A percentile compares a stretch with the other conserved stretches of the same genome.
Evolutionary conservation across 37 sponge, comb jelly and placozoan species (phyloP).

Genomic region (Tethya wilhelma): DNA sequence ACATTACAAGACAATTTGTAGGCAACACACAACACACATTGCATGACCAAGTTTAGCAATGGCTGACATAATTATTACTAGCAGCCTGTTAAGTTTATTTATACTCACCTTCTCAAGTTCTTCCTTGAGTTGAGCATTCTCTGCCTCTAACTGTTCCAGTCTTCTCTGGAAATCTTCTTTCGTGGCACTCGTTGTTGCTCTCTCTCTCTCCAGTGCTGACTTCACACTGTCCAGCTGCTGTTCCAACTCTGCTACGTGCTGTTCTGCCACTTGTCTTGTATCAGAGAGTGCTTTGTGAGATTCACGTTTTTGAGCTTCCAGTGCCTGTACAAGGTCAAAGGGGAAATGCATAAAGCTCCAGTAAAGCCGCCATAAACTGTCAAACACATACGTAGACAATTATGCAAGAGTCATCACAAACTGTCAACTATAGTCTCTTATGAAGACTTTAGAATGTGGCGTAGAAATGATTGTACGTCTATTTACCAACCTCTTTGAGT

Average conservation of each 20-base stretch:
- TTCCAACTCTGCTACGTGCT: conserved; percentile 19
- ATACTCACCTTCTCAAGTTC: conserved; percentile 9
- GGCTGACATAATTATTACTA: not conserved
- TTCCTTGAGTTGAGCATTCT: conserved; percentile 6
- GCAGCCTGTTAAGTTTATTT: not conserved
- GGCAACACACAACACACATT: too few species aligned
- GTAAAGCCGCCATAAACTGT: not conserved
- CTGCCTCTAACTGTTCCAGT: conserved; percentile 1
- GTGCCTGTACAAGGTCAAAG: not conserved
- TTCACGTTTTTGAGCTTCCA: conserved; percentile 18
- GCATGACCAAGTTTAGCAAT: not conserved
- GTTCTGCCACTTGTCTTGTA: not conserved
- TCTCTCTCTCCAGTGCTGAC: not conserved
- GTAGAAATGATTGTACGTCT: not conserved
- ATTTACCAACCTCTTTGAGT: not conserved
- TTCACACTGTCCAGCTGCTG: conserved; percentile 4
- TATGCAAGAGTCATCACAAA: too few species aligned
- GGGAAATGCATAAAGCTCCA: not conserved
- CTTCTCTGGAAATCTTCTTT: conserved; percentile 2
- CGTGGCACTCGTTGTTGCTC: not conserved
- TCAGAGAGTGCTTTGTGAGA: not conserved
- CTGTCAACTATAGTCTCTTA: too few species aligned
- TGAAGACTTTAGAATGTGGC: too few species aligned
- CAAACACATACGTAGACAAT: too few species aligned
- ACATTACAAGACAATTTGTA: too few species aligned